Conservation (phyloP, 2,888 invertebrate genomes). For the Allolobophora icterica region DNA sequence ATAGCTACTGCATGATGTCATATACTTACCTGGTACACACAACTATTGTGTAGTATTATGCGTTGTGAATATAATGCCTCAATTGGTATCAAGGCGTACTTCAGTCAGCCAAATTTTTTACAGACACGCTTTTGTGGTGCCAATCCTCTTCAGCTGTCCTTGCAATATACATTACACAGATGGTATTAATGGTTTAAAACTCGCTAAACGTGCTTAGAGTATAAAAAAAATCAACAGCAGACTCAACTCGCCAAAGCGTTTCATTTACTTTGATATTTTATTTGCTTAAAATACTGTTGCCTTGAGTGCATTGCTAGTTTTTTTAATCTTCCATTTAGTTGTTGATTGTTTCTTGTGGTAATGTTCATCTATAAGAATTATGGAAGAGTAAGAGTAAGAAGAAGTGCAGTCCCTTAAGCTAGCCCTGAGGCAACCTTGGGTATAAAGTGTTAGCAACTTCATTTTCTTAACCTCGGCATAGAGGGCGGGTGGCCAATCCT, state of each 20-base stretch:
- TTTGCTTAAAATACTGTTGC: too few species aligned
- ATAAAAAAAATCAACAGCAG: too few species aligned
- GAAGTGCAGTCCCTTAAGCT: too few species aligned
- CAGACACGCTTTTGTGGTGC: background rate
- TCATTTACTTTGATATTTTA: background rate
- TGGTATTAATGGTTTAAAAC: background rate
- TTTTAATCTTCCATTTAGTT: background rate
- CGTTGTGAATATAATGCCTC: background rate
- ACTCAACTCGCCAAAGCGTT: background rate
- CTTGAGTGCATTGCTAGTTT: too few species aligned
- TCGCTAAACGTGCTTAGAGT: too few species aligned
- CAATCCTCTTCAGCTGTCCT: too few species aligned
- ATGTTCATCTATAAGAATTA: background rate
- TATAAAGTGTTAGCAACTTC: too few species aligned
- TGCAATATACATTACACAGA: background rate
- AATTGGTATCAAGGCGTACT: too few species aligned
- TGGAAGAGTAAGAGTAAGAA: too few species aligned
- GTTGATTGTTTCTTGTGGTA: background rate
- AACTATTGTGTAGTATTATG: background rate
- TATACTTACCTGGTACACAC: background rate
- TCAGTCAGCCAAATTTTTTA: background rate
- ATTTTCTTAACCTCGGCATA: too few species aligned
- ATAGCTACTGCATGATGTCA: background rate
- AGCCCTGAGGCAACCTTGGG: too few species aligned
- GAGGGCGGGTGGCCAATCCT: too few species aligned